phyloP scores from a whole-genome alignment of 1,140 invertebrate species.

The Eupeodes corollae region DNA sequence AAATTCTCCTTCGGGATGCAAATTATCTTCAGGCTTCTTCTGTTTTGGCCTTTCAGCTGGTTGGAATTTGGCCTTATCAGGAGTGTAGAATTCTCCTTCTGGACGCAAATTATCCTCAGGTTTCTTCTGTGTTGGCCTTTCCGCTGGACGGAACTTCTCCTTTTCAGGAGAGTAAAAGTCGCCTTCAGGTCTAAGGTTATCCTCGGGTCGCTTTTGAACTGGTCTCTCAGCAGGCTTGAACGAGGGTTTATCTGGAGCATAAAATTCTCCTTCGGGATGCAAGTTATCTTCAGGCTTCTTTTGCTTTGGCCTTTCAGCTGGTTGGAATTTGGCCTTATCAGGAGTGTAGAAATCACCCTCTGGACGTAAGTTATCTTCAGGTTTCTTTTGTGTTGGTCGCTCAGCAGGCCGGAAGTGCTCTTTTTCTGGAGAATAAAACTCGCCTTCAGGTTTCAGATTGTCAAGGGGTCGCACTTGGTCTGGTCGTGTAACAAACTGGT shows the following conservation, averaged over 20 bases:
- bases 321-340: conserved; percentile 36
- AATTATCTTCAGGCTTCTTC: conserved; percentile 45
- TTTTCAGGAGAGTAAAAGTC: conserved; percentile 41
- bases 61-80: conserved; percentile 31
- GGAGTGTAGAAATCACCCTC: conserved; percentile 49
- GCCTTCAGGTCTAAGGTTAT: conserved; percentile 47
- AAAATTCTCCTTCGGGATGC: conserved; percentile 45
- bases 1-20: conserved; percentile 40
- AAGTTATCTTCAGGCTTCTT: conserved; percentile 43
- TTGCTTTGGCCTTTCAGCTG: conserved; percentile 39
- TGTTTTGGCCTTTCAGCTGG: conserved; percentile 38
- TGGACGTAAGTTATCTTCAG: conserved; percentile 48
- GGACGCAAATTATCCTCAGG: conserved; percentile 42
- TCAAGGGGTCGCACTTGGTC: conserved; percentile 40
- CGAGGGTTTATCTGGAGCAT: conserved; percentile 37
- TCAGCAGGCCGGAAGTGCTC: conserved; percentile 40
- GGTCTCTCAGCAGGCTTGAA: conserved; percentile 39
- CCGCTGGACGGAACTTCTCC: conserved; percentile 34
- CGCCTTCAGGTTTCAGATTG: conserved; percentile 46
- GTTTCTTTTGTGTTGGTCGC: conserved; percentile 43
- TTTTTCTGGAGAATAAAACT: conserved; percentile 41
- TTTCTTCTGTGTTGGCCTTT: conserved; percentile 36
- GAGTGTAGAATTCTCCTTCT: conserved; percentile 45
- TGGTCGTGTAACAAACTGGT: conserved; percentile 31
- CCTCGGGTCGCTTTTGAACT: conserved; percentile 33